Evolutionary conservation across 2,888 invertebrate genomes (phyloP).

Genomic region (Cataglyphis cursor): DNA sequence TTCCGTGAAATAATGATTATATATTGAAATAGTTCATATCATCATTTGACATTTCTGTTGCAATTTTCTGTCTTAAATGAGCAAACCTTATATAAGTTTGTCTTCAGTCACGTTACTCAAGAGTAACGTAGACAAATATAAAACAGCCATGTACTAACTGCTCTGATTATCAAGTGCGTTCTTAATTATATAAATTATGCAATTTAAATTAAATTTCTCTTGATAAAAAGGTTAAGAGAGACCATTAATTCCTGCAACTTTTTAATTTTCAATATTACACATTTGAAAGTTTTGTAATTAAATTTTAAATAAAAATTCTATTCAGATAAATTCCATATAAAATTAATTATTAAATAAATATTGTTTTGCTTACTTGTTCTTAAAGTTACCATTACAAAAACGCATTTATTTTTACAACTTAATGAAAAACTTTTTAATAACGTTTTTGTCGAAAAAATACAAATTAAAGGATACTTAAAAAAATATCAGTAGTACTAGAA

Average conservation of each 20-base stretch:
- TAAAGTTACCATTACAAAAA: background rate
- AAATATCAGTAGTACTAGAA: constrained; percentile 27
- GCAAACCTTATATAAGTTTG: constrained; percentile 31
- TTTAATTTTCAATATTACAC: background rate
- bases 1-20: background rate
- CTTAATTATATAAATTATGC: background rate
- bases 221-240: background rate
- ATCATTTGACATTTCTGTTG: constrained; percentile 31
- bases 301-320: background rate
- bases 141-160: background rate
- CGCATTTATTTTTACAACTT: background rate
- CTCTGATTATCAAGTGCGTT: background rate
- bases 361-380: background rate
- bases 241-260: background rate
- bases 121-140: constrained; percentile 17
- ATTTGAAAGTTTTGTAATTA: background rate
- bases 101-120: constrained; percentile 18
- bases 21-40: background rate
- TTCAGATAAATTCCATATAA: background rate
- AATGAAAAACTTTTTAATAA: background rate
- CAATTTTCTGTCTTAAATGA: constrained; percentile 32
- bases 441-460: background rate
- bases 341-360: background rate
- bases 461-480: background rate
- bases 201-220: background rate